These are phyloP conservation scores for Sinella curviseta DNA, from an alignment of 1,140 invertebrate genomes.

Conservation along the genomic window DNA sequence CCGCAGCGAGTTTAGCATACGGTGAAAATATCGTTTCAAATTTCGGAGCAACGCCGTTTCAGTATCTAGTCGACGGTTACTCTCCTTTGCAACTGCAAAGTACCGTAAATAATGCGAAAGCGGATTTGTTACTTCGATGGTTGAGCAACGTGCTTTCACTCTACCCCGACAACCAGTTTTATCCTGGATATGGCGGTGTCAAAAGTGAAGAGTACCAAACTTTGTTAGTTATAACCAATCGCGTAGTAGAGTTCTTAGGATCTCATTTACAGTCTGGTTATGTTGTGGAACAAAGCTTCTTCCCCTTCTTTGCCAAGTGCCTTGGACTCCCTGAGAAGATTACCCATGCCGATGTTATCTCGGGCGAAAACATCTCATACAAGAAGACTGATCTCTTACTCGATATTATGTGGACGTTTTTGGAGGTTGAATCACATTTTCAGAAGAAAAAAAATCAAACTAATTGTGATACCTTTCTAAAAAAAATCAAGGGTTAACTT, in stretches of 20 bases:
- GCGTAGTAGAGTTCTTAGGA: slow-evolving; percentile 41
- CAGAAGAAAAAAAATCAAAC: background rate
- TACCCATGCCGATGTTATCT: slow-evolving; percentile 27
- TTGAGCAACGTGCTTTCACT: slow-evolving; percentile 60
- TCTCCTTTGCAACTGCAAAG: slow-evolving; percentile 67
- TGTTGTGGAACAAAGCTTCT: slow-evolving; percentile 41
- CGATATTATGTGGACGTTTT: slow-evolving; percentile 67
- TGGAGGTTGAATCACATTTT: slow-evolving; percentile 57
- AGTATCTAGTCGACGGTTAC: slow-evolving; percentile 70
- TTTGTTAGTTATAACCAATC: slow-evolving; percentile 38
- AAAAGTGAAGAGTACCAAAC: slow-evolving; percentile 40
- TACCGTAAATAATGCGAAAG: slow-evolving; percentile 58
- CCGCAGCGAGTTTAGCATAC: slow-evolving; percentile 58
- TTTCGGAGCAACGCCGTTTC: slow-evolving; percentile 72
- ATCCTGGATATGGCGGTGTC: background rate
- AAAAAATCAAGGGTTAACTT: background rate
- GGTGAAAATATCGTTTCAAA: slow-evolving; percentile 75
- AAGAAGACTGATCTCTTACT: slow-evolving; percentile 57
- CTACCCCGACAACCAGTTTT: slow-evolving; percentile 50
- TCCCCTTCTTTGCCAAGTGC: slow-evolving; percentile 40
- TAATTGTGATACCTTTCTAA: background rate
- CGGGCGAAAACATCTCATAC: background rate
- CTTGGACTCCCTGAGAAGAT: slow-evolving; percentile 42
- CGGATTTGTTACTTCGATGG: slow-evolving; percentile 63
- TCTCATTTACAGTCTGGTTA: slow-evolving; percentile 42